These are phyloP conservation scores for Psophia crepitans DNA, from an alignment of 2,113 vertebrate species.

Conservation along the genomic window DNA sequence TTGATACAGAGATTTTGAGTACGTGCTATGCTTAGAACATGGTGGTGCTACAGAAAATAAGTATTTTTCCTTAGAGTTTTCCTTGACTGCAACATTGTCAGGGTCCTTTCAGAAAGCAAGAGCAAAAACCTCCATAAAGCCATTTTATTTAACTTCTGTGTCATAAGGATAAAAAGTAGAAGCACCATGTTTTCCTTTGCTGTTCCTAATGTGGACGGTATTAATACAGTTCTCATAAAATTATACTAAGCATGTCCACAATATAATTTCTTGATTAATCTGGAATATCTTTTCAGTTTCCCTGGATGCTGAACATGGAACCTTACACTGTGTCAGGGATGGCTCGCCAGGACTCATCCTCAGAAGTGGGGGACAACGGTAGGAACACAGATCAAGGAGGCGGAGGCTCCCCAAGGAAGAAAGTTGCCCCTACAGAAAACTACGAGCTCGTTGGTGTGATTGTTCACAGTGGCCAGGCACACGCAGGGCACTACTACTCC, in stretches of 20 bases:
- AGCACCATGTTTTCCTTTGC: neutral
- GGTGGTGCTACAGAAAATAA: neutral
- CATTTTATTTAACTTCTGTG: neutral
- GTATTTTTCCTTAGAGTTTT: neutral
- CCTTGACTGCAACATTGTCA: neutral
- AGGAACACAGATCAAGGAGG: slow-evolving; percentile 80
- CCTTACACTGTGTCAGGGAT: slow-evolving; percentile 97
- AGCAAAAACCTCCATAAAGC: neutral
- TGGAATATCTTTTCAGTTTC: slow-evolving; percentile 80
- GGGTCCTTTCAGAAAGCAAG: neutral
- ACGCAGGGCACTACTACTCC: slow-evolving; percentile 97
- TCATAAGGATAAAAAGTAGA: neutral
- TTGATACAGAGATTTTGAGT: neutral
- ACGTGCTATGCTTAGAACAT: accelerated
- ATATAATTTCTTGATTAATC: neutral
- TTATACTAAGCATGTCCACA: accelerated
- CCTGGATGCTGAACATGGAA: slow-evolving; percentile 99
- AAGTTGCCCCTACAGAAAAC: slow-evolving; percentile 97
- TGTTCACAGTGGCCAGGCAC: slow-evolving; percentile 96
- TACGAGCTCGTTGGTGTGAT: slow-evolving; percentile 97
- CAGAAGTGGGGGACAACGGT: slow-evolving; percentile 86
- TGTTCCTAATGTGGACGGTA: neutral
- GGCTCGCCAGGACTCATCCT: slow-evolving; percentile 94
- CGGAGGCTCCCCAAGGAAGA: slow-evolving; percentile 92
- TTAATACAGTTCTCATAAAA: neutral